phyloP scores from a whole-genome alignment of 2,888 invertebrate species.

The Diadegma fenestrale region DNA sequence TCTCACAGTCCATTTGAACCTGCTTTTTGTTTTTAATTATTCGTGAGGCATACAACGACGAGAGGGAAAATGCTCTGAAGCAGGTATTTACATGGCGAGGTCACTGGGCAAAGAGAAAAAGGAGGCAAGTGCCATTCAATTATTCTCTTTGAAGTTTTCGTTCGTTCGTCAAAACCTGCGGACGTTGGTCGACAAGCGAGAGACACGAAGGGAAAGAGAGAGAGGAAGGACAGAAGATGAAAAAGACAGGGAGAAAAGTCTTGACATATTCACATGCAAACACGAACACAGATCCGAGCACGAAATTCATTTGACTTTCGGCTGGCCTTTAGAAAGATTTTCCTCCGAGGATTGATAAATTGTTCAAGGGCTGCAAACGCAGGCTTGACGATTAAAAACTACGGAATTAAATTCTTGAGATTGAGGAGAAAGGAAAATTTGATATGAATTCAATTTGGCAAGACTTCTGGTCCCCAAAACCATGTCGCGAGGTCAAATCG shows the following conservation, averaged over 20 bases:
- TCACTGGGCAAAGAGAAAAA: background rate
- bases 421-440: background rate
- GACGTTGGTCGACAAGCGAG: constrained; percentile 3
- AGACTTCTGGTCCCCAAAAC: too few species aligned
- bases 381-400: background rate
- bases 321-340: background rate
- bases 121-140: constrained; percentile 61
- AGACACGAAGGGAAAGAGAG: background rate
- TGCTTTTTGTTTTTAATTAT: background rate
- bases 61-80: background rate
- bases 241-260: background rate
- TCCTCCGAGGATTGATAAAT: background rate
- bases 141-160: constrained; percentile 48
- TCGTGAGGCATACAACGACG: background rate
- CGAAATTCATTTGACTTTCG: background rate
- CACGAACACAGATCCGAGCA: background rate
- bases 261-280: background rate
- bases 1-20: background rate
- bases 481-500: too few species aligned
- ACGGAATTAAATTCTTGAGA: background rate
- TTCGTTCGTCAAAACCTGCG: constrained; percentile 20
- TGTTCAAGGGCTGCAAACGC: background rate
- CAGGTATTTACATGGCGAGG: constrained; percentile 19
- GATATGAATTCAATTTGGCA: too few species aligned
- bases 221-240: background rate